Conservation (phyloP, 2,888 invertebrate species). For the Thecophora atra region DNA sequence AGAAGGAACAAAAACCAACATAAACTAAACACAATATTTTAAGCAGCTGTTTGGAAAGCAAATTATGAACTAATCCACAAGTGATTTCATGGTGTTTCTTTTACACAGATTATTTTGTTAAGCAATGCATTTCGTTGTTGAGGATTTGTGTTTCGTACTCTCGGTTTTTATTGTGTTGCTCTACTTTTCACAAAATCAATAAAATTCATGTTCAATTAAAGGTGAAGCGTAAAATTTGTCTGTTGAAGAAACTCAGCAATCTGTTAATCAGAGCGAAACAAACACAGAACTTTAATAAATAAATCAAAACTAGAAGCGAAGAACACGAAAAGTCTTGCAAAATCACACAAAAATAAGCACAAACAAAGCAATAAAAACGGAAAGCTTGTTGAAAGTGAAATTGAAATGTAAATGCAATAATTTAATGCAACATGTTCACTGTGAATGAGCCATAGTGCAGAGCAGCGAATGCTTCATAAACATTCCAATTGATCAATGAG, state of each 20-base stretch:
- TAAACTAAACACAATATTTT: conserved; percentile 40
- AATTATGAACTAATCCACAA: no score
- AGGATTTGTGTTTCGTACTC: not conserved
- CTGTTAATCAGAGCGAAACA: conserved; percentile 58
- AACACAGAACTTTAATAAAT: conserved; percentile 25
- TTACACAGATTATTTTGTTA: no score
- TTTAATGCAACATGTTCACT: no score
- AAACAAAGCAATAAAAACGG: conserved; percentile 5
- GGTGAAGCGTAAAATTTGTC: no score
- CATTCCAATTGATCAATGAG: no score
- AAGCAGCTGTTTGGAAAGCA: not conserved
- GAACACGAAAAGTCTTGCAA: not conserved
- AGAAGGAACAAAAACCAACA: conserved; percentile 36
- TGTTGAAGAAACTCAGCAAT: conserved; percentile 41
- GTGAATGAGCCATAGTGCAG: no score
- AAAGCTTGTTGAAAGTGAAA: not conserved
- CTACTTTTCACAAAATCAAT: no score
- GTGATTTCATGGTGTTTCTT: no score
- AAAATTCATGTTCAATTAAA: no score
- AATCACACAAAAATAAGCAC: not conserved
- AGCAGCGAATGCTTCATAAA: no score
- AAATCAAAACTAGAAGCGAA: conserved; percentile 1
- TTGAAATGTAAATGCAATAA: no score
- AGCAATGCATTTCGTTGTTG: not conserved
- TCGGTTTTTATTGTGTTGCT: no score